Percentiles rank a stretch among this genome's conserved stretches.
Evolutionary conservation across 2,113 vertebrate genomes (phyloP).

Genomic region (Terrapene triunguis): DNA sequence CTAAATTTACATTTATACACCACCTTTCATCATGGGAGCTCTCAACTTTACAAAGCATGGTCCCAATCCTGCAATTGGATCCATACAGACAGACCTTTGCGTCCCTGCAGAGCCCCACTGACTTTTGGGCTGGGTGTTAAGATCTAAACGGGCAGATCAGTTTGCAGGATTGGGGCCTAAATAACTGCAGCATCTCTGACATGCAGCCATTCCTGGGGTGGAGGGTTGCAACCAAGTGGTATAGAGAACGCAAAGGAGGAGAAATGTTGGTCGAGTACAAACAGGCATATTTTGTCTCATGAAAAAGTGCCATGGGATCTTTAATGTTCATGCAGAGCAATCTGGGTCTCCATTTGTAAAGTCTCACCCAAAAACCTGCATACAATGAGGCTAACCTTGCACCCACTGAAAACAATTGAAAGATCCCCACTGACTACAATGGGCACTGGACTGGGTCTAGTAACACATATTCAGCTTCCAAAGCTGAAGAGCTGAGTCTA

Average conservation of each 20-base stretch:
- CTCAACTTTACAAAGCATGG: background rate
- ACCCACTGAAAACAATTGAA: background rate
- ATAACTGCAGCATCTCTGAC: background rate
- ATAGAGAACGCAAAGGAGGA: background rate
- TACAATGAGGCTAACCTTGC: background rate
- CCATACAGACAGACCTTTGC: background rate
- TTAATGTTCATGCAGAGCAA: background rate
- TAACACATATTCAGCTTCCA: background rate
- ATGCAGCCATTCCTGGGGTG: background rate
- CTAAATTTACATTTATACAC: background rate
- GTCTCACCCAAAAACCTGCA: background rate
- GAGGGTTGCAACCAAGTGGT: background rate
- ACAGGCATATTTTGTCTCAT: background rate
- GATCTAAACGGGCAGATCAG: background rate
- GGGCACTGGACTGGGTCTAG: background rate
- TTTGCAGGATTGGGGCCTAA: background rate
- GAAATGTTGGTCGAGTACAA: background rate
- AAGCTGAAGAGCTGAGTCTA: background rate
- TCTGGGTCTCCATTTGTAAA: background rate
- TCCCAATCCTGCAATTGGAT: background rate
- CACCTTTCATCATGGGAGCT: background rate
- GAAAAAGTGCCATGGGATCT: background rate
- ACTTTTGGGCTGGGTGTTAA: background rate
- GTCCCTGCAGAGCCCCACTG: background rate
- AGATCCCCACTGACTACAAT: background rate